A percentile compares a stretch with the other conserved stretches of the same genome.
These are phyloP conservation scores for Rhynchomys soricoides DNA, from an alignment of 2,113 vertebrate genomes.

Conservation along the genomic window DNA sequence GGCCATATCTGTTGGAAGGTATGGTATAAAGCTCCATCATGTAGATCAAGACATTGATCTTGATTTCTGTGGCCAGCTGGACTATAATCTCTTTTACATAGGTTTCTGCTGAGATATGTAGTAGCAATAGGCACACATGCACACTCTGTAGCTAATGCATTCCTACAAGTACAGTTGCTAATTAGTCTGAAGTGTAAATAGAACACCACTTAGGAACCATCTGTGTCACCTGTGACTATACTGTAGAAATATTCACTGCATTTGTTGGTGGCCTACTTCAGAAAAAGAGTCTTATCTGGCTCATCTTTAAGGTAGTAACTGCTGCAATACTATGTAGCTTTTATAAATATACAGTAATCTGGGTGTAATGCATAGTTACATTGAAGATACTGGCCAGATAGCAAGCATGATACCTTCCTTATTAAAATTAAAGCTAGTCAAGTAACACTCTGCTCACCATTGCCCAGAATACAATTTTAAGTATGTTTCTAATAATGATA, in stretches of 20 bases:
- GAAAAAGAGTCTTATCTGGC: slow-evolving; percentile 14
- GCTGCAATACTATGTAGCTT: slow-evolving; percentile 35
- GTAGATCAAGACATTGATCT: slow-evolving; percentile 20
- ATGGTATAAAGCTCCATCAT: slow-evolving; percentile 8
- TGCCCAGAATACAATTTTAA: background rate
- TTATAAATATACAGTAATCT: background rate
- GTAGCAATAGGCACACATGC: background rate
- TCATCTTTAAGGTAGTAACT: slow-evolving; percentile 51
- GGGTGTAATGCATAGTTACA: background rate
- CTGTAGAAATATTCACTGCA: slow-evolving; percentile 30
- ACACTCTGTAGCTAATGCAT: background rate
- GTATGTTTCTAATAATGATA: slow-evolving; percentile 14
- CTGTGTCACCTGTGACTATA: slow-evolving; percentile 57
- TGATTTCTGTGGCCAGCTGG: slow-evolving; percentile 35
- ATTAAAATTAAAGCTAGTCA: slow-evolving; percentile 35
- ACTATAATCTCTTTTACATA: slow-evolving; percentile 38
- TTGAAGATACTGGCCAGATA: background rate
- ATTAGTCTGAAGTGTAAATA: slow-evolving; percentile 57
- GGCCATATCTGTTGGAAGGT: slow-evolving; percentile 51
- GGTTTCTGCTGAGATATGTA: background rate
- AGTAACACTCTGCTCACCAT: slow-evolving; percentile 15
- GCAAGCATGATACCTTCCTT: background rate
- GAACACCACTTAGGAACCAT: slow-evolving; percentile 44
- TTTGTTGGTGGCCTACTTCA: background rate
- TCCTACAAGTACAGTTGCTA: slow-evolving; percentile 8